phyloP scores from a whole-genome alignment of 2,888 invertebrate genomes.

The Agonum fuliginosum region DNA sequence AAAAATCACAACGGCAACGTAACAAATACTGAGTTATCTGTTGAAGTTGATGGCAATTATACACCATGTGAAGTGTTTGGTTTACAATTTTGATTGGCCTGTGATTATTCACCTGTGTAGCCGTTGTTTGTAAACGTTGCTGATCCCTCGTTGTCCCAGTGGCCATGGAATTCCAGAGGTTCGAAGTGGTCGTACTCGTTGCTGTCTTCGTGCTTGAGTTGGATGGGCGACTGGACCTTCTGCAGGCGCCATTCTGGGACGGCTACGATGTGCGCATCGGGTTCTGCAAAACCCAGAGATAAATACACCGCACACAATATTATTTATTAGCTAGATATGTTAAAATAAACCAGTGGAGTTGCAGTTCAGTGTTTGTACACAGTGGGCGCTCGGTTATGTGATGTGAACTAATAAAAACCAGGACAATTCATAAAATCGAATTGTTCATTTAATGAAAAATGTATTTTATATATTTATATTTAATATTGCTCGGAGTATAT shows the following conservation, averaged over 20 bases:
- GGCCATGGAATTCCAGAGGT: slow-evolving; percentile 77
- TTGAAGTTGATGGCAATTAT: too few relatives aligned
- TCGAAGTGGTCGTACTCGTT: slow-evolving; percentile 71
- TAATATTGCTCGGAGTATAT: too few relatives aligned
- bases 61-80: neutral
- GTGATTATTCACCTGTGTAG: slow-evolving; percentile 76
- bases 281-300: slow-evolving; percentile 64
- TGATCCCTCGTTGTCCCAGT: slow-evolving; percentile 77
- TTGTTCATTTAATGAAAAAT: too few relatives aligned
- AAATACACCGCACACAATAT: neutral
- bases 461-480: too few relatives aligned
- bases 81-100: neutral
- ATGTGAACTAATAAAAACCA: too few relatives aligned
- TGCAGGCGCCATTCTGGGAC: slow-evolving; percentile 70
- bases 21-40: too few relatives aligned
- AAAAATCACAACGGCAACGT: too few relatives aligned
- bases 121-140: slow-evolving; percentile 81
- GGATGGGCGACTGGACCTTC: slow-evolving; percentile 80
- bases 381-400: too few relatives aligned
- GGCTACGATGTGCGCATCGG: slow-evolving; percentile 70
- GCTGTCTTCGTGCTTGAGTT: slow-evolving; percentile 74
- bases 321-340: neutral
- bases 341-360: too few relatives aligned
- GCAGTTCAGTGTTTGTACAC: too few relatives aligned
- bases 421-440: too few relatives aligned